A percentile compares a stretch with the other conserved stretches of the same genome.
phyloP scores from a whole-genome alignment of 1,140 invertebrate genomes.

The Bradysia coprophila region DNA sequence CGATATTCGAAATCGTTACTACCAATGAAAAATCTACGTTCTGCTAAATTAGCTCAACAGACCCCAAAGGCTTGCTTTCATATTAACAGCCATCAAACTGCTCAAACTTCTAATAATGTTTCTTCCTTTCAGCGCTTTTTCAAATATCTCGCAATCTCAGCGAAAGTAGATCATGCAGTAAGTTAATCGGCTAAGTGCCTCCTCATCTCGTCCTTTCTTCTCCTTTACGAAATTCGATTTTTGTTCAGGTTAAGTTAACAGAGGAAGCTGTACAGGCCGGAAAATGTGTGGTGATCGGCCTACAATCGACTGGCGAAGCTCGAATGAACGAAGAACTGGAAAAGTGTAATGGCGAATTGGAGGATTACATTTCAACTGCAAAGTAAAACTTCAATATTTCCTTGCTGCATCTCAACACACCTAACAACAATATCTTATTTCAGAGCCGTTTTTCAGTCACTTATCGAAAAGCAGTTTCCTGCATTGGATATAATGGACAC shows the following conservation, averaged over 20 bases:
- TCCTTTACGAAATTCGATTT: too few relatives aligned
- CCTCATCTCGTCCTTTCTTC: too few relatives aligned
- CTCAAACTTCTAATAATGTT: too few relatives aligned
- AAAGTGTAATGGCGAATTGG: constrained; percentile 79
- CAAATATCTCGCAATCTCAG: constrained; percentile 93
- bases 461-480: constrained; percentile 96
- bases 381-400: constrained; percentile 29
- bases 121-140: constrained; percentile 96
- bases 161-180: constrained; percentile 74
- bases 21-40: too few relatives aligned
- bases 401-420: not conserved
- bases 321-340: constrained; percentile 85
- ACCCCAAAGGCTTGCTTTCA: too few relatives aligned
- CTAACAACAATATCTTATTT: not conserved
- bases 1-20: too few relatives aligned
- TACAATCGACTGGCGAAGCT: constrained; percentile 93
- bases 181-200: too few relatives aligned
- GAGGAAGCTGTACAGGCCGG: constrained; percentile 81
- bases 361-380: constrained; percentile 94
- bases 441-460: constrained; percentile 79
- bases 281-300: constrained; percentile 92
- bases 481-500: too few relatives aligned
- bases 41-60: too few relatives aligned
- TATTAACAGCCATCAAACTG: too few relatives aligned
- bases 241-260: too few relatives aligned